phyloP scores from a whole-genome alignment of 2,113 vertebrate species.

The Rallus limicola region DNA sequence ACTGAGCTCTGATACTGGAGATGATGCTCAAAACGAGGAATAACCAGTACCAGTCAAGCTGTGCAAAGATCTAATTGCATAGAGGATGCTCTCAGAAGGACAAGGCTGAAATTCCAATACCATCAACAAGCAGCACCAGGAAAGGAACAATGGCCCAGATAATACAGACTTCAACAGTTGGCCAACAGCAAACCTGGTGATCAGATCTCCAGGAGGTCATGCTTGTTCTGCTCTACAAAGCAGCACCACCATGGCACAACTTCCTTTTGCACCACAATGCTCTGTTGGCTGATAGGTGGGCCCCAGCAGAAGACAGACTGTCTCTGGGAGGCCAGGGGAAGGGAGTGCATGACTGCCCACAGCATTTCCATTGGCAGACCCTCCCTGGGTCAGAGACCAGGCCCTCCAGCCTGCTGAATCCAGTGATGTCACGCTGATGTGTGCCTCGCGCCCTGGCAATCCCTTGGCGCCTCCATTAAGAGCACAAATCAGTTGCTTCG shows the following conservation, averaged over 20 bases:
- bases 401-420: background rate
- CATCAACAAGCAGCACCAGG: background rate
- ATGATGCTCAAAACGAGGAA: background rate
- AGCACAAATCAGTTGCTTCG: background rate
- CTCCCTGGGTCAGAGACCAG: background rate
- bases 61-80: background rate
- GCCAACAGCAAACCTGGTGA: background rate
- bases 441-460: background rate
- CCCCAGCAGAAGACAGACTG: background rate
- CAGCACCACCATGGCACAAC: background rate
- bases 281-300: background rate
- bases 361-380: background rate
- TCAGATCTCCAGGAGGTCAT: background rate
- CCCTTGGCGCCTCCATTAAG: background rate
- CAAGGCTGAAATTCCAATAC: background rate
- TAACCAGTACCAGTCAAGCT: background rate
- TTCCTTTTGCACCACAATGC: background rate
- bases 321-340: background rate
- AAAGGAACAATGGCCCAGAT: background rate
- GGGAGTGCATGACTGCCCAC: fast-evolving
- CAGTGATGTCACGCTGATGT: fast-evolving
- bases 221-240: background rate
- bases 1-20: background rate
- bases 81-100: background rate
- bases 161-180: background rate